Evolutionary conservation across 2,113 vertebrate genomes (phyloP).

Genomic region (Hiodon tergisus): DNA sequence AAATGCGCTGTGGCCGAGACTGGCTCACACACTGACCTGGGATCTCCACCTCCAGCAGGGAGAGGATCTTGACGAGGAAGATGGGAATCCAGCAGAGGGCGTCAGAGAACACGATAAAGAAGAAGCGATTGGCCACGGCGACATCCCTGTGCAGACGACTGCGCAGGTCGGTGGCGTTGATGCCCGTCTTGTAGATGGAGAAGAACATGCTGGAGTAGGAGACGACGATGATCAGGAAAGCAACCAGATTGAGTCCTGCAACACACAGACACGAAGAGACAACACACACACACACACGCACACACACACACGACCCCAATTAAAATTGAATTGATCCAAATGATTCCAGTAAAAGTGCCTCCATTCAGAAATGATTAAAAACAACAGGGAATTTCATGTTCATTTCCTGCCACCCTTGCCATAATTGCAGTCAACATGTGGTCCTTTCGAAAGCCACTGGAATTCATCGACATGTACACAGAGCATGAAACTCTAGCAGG

Average conservation of each 20-base stretch:
- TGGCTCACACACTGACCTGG: constrained; percentile 44
- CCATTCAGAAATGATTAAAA: too few relatives aligned
- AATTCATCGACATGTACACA: too few relatives aligned
- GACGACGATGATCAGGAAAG: constrained; percentile 63
- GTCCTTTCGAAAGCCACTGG: too few relatives aligned
- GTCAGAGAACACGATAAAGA: constrained; percentile 63
- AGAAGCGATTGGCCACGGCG: constrained; percentile 61
- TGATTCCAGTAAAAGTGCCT: too few relatives aligned
- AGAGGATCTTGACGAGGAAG: constrained; percentile 50
- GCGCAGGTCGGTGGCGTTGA: constrained; percentile 61
- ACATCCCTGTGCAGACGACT: constrained; percentile 60
- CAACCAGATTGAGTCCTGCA: constrained; percentile 67
- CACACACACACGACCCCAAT: too few relatives aligned
- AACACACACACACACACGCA: too few relatives aligned
- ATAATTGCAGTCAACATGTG: too few relatives aligned
- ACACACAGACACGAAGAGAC: too few relatives aligned
- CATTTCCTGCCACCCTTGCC: too few relatives aligned
- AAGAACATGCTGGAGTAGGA: constrained; percentile 68
- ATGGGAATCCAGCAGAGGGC: constrained; percentile 73
- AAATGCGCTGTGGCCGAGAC: not conserved
- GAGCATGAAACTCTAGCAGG: too few relatives aligned
- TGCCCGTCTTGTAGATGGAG: constrained; percentile 64
- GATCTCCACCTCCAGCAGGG: constrained; percentile 49
- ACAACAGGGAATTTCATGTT: too few relatives aligned
- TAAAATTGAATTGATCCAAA: too few relatives aligned